These are phyloP conservation scores for Drosophila sechellia DNA, from an alignment of 1,140 invertebrate genomes.

Conservation along the genomic window DNA sequence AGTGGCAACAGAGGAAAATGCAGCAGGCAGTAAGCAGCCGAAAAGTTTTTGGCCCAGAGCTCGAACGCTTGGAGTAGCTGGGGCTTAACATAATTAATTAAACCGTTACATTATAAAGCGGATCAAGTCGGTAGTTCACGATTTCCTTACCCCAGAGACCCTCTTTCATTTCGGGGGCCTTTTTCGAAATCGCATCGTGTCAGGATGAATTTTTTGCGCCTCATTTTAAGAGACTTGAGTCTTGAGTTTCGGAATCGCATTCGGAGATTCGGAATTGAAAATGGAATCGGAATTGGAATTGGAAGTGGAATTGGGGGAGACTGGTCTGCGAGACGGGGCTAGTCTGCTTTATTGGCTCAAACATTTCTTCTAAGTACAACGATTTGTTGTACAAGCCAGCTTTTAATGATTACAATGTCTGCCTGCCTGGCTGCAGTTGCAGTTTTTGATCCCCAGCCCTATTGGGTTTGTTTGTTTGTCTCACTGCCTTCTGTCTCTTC, in stretches of 20 bases:
- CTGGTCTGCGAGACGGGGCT: conserved; percentile 9
- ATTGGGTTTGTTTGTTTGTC: conserved; percentile 30
- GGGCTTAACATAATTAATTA: conserved; percentile 84
- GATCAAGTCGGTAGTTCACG: conserved; percentile 79
- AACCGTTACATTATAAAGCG: conserved; percentile 84
- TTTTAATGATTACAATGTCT: conserved; percentile 84
- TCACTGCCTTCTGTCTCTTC: conserved; percentile 50
- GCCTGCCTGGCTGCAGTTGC: conserved; percentile 29
- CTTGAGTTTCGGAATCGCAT: too few species aligned
- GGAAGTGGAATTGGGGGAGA: not conserved
- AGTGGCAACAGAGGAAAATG: conserved; percentile 64
- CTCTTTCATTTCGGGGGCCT: conserved; percentile 40
- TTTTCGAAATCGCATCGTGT: conserved; percentile 75
- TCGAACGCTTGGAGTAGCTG: conserved; percentile 13
- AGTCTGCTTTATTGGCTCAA: conserved; percentile 66
- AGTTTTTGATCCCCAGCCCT: conserved; percentile 14
- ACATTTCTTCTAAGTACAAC: conserved; percentile 79
- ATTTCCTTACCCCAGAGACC: conserved; percentile 60
- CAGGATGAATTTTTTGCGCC: conserved; percentile 83
- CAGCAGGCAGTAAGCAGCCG: conserved; percentile 1
- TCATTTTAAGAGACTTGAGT: conserved; percentile 56
- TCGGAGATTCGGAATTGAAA: too few species aligned
- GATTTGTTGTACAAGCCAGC: conserved; percentile 81
- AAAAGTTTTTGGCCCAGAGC: conserved; percentile 23
- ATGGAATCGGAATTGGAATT: not conserved